These are phyloP conservation scores for Lamellibrachia satsuma DNA, from an alignment of 2,888 invertebrate species.

Conservation along the genomic window DNA sequence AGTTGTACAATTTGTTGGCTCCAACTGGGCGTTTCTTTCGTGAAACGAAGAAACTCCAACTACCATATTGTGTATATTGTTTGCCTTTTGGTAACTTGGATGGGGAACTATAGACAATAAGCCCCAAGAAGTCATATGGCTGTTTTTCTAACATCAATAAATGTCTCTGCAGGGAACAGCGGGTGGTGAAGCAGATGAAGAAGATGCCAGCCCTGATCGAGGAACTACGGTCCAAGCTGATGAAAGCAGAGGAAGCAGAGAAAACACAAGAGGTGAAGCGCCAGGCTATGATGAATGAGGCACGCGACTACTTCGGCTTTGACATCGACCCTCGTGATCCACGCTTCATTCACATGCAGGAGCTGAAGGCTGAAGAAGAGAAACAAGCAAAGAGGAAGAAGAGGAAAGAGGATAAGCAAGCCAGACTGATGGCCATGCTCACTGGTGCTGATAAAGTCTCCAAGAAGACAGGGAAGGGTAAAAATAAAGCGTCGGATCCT, in stretches of 20 bases:
- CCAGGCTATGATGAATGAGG: constrained; percentile 41
- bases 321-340: constrained; percentile 41
- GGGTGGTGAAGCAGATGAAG: constrained; percentile 38
- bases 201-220: constrained; percentile 44
- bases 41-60: background rate
- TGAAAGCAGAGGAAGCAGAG: constrained; percentile 37
- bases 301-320: constrained; percentile 47
- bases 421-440: constrained; percentile 14
- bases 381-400: constrained; percentile 37
- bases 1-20: too few species aligned
- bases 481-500: background rate
- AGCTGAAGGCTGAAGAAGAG: constrained; percentile 44
- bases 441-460: background rate
- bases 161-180: constrained; percentile 35
- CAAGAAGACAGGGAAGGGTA: background rate
- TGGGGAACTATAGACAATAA: too few species aligned
- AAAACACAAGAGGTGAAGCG: constrained; percentile 30
- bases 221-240: constrained; percentile 32
- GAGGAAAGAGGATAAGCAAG: constrained; percentile 39
- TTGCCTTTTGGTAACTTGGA: too few species aligned
- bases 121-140: background rate
- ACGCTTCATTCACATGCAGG: constrained; percentile 44
- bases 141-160: background rate
- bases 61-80: background rate
- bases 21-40: too few species aligned